A percentile compares a stretch with the other conserved stretches of the same genome.
Evolutionary conservation across 2,888 invertebrate species (phyloP).

Genomic region (Melinaea menophilus): DNA sequence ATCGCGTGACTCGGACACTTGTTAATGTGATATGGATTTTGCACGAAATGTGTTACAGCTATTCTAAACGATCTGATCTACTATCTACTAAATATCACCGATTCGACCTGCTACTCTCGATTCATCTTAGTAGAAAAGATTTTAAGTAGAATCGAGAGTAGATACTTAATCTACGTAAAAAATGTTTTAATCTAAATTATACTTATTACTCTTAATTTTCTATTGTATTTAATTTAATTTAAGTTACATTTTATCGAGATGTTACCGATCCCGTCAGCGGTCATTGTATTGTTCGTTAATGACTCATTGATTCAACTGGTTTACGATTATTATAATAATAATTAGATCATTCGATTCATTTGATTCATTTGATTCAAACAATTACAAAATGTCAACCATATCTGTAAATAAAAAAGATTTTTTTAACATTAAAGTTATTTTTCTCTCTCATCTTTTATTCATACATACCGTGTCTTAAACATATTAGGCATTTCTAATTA

Average conservation of each 20-base stretch:
- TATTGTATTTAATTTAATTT: no score
- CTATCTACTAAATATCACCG: neutral
- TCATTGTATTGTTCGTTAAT: constrained; percentile 9
- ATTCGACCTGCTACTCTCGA: neutral
- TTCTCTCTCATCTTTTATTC: constrained; percentile 35
- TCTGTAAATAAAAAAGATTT: no score
- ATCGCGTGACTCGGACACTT: neutral
- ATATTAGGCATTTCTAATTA: constrained; percentile 63
- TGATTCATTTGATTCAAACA: neutral
- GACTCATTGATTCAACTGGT: constrained; percentile 14
- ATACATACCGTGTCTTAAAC: constrained; percentile 28
- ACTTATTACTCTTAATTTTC: no score
- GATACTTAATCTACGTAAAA: no score
- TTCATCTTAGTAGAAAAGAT: neutral
- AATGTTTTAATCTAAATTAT: no score
- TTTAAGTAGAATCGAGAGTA: no score
- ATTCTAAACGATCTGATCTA: neutral
- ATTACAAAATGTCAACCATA: neutral
- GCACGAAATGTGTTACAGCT: constrained; percentile 1
- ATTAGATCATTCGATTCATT: neutral
- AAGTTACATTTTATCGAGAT: neutral
- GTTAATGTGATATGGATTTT: neutral
- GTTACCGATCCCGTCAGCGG: neutral
- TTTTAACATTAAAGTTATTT: constrained; percentile 3
- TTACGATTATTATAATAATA: neutral